phyloP scores from a whole-genome alignment of 2,888 invertebrate genomes.

The Nasonovia ribisnigri region DNA sequence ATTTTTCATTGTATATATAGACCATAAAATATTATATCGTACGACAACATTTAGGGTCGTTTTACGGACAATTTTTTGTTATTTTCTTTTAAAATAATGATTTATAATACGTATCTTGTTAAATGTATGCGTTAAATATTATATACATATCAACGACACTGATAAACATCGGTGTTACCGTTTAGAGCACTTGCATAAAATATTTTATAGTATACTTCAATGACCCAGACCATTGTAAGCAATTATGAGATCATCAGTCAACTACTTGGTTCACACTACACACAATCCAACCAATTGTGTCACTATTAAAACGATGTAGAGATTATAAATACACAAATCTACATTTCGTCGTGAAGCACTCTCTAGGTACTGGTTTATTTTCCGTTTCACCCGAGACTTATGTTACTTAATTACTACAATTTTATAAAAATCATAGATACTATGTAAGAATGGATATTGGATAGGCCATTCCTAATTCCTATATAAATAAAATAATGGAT shows the following conservation, averaged over 20 bases:
- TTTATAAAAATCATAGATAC: too few relatives aligned
- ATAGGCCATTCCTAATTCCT: too few relatives aligned
- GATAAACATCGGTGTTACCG: background rate
- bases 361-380: background rate
- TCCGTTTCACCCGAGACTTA: background rate
- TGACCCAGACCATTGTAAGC: background rate
- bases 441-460: too few relatives aligned
- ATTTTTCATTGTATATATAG: background rate
- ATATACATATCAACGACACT: background rate
- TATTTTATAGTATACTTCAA: background rate
- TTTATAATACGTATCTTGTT: background rate
- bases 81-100: background rate
- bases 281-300: background rate
- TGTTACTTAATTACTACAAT: too few relatives aligned
- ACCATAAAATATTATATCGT: background rate
- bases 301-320: background rate
- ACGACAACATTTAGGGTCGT: background rate
- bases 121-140: background rate
- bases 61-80: background rate
- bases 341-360: background rate
- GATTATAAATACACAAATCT: background rate
- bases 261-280: background rate
- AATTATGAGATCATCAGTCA: constrained; percentile 9
- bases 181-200: background rate
- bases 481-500: too few relatives aligned